These are phyloP conservation scores for Pelmatolapia mariae DNA, from an alignment of 2,113 vertebrate species.

Conservation along the genomic window DNA sequence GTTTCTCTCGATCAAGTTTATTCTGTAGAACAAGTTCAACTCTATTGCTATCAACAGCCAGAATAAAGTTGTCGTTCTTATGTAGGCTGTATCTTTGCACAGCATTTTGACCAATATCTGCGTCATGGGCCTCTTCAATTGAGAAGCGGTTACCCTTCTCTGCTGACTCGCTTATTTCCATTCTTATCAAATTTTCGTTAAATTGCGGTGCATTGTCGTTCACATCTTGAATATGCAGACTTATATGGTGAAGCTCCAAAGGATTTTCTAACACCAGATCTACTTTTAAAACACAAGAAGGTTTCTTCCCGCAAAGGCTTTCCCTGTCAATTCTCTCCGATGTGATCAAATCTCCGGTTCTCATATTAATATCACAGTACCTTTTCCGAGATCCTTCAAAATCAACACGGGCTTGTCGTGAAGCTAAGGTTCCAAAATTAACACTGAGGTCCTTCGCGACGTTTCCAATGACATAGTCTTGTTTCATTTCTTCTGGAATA, in stretches of 20 bases:
- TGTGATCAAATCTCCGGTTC: slow-evolving; percentile 41
- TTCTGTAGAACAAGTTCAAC: slow-evolving; percentile 41
- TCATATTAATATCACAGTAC: slow-evolving; percentile 31
- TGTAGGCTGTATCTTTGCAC: slow-evolving; percentile 71
- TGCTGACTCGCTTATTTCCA: slow-evolving; percentile 30
- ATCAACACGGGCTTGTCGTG: slow-evolving; percentile 53
- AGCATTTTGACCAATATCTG: slow-evolving; percentile 71
- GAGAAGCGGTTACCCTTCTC: slow-evolving; percentile 42
- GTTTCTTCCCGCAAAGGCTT: slow-evolving; percentile 45
- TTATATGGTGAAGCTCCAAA: slow-evolving; percentile 54
- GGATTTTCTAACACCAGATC: slow-evolving; percentile 61
- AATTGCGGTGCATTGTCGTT: slow-evolving; percentile 67
- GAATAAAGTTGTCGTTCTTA: slow-evolving; percentile 62
- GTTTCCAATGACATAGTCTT: slow-evolving; percentile 66
- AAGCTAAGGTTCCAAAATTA: slow-evolving; percentile 46
- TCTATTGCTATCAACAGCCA: slow-evolving; percentile 51
- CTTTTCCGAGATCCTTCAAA: background rate
- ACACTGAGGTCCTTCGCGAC: slow-evolving; percentile 69
- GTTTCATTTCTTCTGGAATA: slow-evolving; percentile 68
- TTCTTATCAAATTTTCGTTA: slow-evolving; percentile 42
- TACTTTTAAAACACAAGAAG: slow-evolving; percentile 43
- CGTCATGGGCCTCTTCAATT: slow-evolving; percentile 69
- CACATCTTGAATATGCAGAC: slow-evolving; percentile 53
- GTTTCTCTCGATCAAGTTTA: slow-evolving; percentile 50
- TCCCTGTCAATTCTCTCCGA: slow-evolving; percentile 55